Percentiles rank a stretch among this genome's conserved stretches.
phyloP scores from a whole-genome alignment of 2,113 vertebrate genomes.

The Struthio camelus region DNA sequence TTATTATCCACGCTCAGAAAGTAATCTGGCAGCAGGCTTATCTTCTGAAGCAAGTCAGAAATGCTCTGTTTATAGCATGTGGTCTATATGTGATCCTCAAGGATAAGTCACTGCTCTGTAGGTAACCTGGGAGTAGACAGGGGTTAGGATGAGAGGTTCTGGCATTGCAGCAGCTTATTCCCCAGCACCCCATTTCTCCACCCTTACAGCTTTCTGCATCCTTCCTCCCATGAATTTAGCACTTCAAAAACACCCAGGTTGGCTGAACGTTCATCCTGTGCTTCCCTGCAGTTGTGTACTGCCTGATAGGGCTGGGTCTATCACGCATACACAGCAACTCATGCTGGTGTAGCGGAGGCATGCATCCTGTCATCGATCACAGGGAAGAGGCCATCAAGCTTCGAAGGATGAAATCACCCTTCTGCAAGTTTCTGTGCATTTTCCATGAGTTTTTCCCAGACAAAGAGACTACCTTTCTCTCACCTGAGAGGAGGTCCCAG shows the following conservation, averaged over 20 bases:
- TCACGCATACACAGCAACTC: neutral
- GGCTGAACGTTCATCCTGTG: neutral
- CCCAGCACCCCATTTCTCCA: neutral
- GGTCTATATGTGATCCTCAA: neutral
- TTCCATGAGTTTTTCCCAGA: neutral
- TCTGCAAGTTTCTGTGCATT: neutral
- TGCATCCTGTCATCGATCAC: neutral
- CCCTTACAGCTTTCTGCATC: neutral
- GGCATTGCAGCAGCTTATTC: neutral
- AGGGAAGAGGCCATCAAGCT: neutral
- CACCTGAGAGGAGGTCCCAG: neutral
- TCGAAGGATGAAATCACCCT: neutral
- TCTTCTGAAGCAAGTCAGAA: neutral
- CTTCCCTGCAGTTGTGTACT: neutral
- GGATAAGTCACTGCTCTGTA: neutral
- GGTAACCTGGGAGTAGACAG: neutral
- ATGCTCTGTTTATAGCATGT: neutral
- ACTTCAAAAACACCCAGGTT: neutral
- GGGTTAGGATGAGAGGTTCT: neutral
- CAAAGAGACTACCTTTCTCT: neutral
- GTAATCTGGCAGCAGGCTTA: neutral
- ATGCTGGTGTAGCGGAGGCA: neutral
- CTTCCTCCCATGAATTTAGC: neutral
- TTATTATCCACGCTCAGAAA: conserved; percentile 18
- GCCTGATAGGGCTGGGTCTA: neutral